Conservation (phyloP, 2,797 vertebrate species). For the Acomys russatus region DNA sequence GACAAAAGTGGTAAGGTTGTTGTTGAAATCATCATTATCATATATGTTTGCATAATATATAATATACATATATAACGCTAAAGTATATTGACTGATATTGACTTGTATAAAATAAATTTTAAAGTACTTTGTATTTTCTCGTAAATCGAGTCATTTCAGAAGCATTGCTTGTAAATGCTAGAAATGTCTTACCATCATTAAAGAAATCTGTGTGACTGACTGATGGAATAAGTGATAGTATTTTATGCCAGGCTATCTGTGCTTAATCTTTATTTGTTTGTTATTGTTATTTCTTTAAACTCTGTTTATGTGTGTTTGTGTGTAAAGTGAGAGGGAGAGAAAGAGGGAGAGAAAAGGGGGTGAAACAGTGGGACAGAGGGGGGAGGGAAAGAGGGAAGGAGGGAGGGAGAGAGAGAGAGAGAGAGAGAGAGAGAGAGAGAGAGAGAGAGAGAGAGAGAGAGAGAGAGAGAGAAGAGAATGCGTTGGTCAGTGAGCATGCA, state of each 20-base stretch:
- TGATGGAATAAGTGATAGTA: neutral
- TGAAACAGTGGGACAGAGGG: neutral
- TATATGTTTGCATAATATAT: neutral
- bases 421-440: neutral
- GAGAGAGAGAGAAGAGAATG: neutral
- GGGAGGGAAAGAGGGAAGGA: neutral
- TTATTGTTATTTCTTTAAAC: neutral
- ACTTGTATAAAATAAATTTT: neutral
- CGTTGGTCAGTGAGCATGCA: neutral
- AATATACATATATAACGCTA: neutral
- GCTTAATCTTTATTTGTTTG: constrained; percentile 5
- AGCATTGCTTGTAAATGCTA: neutral
- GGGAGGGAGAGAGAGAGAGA: neutral
- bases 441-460: neutral
- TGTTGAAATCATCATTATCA: neutral
- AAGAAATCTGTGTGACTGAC: constrained; percentile 18
- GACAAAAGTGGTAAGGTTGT: neutral
- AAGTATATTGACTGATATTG: neutral
- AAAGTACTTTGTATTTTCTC: constrained; percentile 18
- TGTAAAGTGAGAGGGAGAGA: neutral
- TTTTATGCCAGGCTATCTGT: neutral
- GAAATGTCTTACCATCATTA: neutral
- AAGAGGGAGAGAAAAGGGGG: no score
- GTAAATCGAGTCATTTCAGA: constrained; percentile 18
- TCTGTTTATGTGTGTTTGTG: neutral